Base-by-base conservation (phyloP, 2,113 vertebrate genomes). In the Hyla sarda region DNA sequence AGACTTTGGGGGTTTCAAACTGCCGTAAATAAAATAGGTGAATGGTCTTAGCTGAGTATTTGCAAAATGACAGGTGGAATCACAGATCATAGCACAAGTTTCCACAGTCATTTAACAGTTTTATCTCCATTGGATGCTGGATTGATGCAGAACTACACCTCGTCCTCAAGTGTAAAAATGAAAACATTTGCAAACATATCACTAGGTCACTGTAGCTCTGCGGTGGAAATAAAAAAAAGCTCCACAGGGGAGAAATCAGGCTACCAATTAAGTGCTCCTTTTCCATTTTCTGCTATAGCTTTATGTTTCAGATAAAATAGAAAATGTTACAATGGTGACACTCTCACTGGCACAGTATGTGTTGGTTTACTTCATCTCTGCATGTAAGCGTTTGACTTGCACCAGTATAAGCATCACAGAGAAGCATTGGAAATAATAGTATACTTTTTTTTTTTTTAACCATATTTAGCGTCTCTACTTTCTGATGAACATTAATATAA, bases 191-290 rank as follows among this genome's bases (percentile, higher is more conserved):
- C 45, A 34, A 82, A 50, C 48, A n/a, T 54, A 71, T 72, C 81
- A 71, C 25, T 25, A 30, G 30, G 11, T 82, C 62, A 54, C 62
- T 34, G 45, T 32, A 13, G 45, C 28, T 82, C 19, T 54, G 21
- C 19, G 9, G n/a, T 41, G 23, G 14, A 32, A 72, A 45, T 37
- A 71, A 50, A 82, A 50, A 82, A 67, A n/a, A 54, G 21, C n/a
- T 37, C 9, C 0, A 21, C 23, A 83, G 80, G 62, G 72, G 4
- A 73, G 82, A 54, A 56, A 73, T 25, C 60, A 48, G 28, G 67
- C n/a, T 34, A 50, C 67, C 82, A 83, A 73, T 71, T 83, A 83
- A 83, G 56, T 11, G 28, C 32, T 56, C 30, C 25, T 32, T 41
- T 72, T 83, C 67, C 58, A 58, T 83, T 69, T 32, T 23, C 34